Evolutionary conservation across 2,797 vertebrate genomes (phyloP).

Genomic region (Kryptopterus vitreolus): DNA sequence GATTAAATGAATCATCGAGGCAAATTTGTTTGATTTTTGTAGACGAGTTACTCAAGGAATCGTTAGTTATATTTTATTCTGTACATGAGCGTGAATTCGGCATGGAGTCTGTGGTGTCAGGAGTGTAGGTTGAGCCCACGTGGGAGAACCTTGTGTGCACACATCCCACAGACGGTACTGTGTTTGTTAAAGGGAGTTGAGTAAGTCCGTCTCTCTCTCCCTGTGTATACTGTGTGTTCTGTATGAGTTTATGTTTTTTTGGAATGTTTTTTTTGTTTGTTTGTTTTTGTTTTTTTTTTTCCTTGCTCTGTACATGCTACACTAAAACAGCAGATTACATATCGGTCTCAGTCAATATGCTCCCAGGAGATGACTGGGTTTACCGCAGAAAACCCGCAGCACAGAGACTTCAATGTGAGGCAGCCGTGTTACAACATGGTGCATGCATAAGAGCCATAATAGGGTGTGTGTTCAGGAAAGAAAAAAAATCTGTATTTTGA

Average conservation of each 20-base stretch:
- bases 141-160: neutral
- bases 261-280: neutral
- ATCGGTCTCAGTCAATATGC: neutral
- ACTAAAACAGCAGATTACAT: neutral
- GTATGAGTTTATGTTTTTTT: neutral
- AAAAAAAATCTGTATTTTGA: no score
- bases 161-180: neutral
- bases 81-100: neutral
- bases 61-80: no score
- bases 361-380: constrained; percentile 5
- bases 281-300: neutral
- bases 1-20: no score
- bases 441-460: neutral
- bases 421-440: neutral
- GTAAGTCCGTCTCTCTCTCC: neutral
- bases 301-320: neutral
- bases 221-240: neutral
- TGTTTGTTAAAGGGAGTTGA: neutral
- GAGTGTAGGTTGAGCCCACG: neutral
- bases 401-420: neutral
- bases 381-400: constrained; percentile 3
- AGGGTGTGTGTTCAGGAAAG: neutral
- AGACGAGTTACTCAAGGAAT: no score
- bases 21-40: no score
- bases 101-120: neutral